A percentile compares a stretch with the other conserved stretches of the same genome.
phyloP scores from a whole-genome alignment of 2,888 invertebrate species.

The Crocallis elinguaria region DNA sequence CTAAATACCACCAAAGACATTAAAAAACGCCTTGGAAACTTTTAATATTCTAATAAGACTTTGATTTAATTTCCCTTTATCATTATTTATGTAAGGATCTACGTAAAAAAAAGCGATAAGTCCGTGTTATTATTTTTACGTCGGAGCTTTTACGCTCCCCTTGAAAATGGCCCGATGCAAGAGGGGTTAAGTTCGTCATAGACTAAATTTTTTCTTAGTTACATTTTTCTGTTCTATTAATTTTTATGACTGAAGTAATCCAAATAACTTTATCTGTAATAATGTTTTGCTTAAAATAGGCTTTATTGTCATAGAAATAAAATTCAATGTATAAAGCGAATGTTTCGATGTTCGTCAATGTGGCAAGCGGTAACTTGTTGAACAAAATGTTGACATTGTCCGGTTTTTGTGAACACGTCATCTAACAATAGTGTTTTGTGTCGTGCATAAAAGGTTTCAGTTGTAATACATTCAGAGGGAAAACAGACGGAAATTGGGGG shows the following conservation, averaged over 20 bases:
- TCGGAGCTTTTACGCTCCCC: constrained; percentile 58
- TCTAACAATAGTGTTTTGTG: constrained; percentile 51
- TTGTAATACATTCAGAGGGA: constrained; percentile 43
- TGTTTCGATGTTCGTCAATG: constrained; percentile 47
- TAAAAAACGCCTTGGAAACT: constrained; percentile 80
- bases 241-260: neutral
- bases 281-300: neutral
- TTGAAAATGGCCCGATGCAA: constrained; percentile 49
- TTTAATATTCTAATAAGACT: constrained; percentile 84
- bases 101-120: constrained; percentile 77
- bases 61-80: constrained; percentile 85
- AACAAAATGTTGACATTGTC: constrained; percentile 65
- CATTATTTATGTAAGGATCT: constrained; percentile 83
- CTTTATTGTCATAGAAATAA: neutral
- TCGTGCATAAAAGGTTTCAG: constrained; percentile 43
- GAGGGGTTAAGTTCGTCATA: constrained; percentile 57
- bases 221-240: constrained; percentile 3
- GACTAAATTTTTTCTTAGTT: constrained; percentile 32
- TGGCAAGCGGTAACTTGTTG: constrained; percentile 70
- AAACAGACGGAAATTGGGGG: constrained; percentile 34
- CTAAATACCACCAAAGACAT: constrained; percentile 76
- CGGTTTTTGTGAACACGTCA: constrained; percentile 64
- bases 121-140: constrained; percentile 74
- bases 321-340: constrained; percentile 3
- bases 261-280: neutral